These are phyloP conservation scores for Notarius lentiginosus DNA, from an alignment of 2,113 vertebrate genomes.

Conservation along the genomic window DNA sequence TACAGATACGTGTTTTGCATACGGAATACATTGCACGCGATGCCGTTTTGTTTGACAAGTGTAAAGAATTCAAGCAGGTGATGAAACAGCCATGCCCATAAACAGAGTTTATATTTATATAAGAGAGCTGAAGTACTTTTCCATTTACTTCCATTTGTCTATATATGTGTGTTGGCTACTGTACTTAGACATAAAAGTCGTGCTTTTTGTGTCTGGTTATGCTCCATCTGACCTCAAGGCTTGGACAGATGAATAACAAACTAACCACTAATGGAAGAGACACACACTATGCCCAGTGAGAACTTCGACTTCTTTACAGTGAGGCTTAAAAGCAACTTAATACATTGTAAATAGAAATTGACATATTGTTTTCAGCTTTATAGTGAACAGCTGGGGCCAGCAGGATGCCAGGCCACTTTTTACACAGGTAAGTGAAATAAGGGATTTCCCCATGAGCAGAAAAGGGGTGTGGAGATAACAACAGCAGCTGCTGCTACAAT, in stretches of 20 bases:
- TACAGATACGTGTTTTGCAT: neutral
- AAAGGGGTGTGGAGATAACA: slow-evolving; percentile 2
- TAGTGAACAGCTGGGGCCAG: slow-evolving; percentile 39
- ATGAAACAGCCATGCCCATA: neutral
- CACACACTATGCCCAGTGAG: neutral
- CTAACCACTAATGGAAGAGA: slow-evolving; percentile 12
- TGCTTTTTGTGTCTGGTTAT: slow-evolving; percentile 10
- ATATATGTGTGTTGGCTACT: neutral
- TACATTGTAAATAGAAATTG: slow-evolving; percentile 24
- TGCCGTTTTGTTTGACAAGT: neutral
- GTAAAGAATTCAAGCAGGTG: slow-evolving; percentile 1
- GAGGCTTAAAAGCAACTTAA: neutral
- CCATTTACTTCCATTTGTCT: neutral
- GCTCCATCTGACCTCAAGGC: slow-evolving; percentile 16
- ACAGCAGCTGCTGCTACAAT: slow-evolving; percentile 66
- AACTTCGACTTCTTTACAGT: neutral
- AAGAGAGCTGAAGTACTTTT: neutral
- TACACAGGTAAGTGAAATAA: slow-evolving; percentile 64
- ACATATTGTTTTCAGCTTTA: slow-evolving; percentile 30
- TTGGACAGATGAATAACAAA: slow-evolving; percentile 25
- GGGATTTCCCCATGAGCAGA: slow-evolving; percentile 26
- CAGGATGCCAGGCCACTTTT: slow-evolving; percentile 46
- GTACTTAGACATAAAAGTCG: neutral
- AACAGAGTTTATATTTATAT: neutral
- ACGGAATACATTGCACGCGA: neutral